phyloP scores from a whole-genome alignment of 2,113 vertebrate genomes.

The Calcarius ornatus region DNA sequence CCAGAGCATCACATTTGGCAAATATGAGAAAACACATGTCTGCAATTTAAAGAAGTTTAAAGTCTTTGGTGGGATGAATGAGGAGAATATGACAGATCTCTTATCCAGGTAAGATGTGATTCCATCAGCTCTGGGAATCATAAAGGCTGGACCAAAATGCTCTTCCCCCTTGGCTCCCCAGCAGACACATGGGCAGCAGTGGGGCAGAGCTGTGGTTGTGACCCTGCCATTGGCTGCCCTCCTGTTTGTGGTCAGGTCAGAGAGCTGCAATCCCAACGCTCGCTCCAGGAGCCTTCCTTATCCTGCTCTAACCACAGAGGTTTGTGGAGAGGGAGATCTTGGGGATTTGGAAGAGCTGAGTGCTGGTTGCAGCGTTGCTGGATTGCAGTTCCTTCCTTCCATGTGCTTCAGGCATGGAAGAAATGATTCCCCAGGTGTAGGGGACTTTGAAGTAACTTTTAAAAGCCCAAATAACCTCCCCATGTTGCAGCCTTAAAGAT shows the following conservation, averaged over 20 bases:
- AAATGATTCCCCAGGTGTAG: neutral
- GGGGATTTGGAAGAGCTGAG: neutral
- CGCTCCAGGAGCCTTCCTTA: neutral
- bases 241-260: neutral
- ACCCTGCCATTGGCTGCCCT: neutral
- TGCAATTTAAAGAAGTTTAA: conserved; percentile 99
- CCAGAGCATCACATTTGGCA: conserved; percentile 97
- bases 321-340: neutral
- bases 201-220: neutral
- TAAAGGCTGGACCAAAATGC: conserved; percentile 5
- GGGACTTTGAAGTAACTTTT: neutral
- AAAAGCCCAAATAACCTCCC: neutral
- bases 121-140: neutral
- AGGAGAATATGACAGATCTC: conserved; percentile 99
- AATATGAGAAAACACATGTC: conserved; percentile 98
- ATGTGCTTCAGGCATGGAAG: neutral
- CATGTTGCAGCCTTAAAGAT: neutral
- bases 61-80: conserved; percentile 98
- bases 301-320: neutral
- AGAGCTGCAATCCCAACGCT: neutral
- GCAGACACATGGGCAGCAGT: neutral
- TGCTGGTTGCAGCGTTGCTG: neutral
- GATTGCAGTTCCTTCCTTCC: neutral
- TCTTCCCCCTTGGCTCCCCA: neutral
- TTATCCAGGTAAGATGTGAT: conserved; percentile 87